Conservation (phyloP, 2,113 vertebrate genomes). For the Syngnathoides biaculeatus region DNA sequence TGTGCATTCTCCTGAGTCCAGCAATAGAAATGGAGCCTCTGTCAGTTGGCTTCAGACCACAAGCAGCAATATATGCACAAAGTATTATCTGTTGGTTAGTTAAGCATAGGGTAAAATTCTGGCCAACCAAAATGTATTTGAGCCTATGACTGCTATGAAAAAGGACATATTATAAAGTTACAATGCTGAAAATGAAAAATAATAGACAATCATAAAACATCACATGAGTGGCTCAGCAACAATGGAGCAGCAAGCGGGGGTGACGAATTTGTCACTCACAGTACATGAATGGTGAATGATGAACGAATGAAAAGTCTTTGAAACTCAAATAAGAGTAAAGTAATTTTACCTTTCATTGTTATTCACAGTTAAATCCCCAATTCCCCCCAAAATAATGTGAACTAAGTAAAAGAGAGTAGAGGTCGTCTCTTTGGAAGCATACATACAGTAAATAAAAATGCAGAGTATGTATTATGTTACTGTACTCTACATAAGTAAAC, state of each 20-base stretch:
- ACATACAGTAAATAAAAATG: neutral
- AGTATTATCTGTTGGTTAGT: neutral
- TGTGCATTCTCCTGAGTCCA: neutral
- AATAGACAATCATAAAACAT: constrained; percentile 31
- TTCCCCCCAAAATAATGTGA: neutral
- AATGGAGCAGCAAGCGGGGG: constrained; percentile 10
- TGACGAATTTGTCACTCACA: constrained; percentile 22
- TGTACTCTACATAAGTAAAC: neutral
- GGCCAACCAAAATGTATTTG: neutral
- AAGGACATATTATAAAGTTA: constrained; percentile 15
- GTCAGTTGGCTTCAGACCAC: neutral
- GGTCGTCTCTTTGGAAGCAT: constrained; percentile 2
- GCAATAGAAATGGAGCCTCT: neutral
- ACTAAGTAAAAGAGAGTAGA: constrained; percentile 28
- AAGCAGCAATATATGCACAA: neutral
- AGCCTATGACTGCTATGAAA: neutral
- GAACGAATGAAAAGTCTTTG: constrained; percentile 12
- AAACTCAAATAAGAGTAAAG: neutral
- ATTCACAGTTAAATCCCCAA: neutral
- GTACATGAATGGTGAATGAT: constrained; percentile 8
- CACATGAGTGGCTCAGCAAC: constrained; percentile 20
- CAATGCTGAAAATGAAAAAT: constrained; percentile 24
- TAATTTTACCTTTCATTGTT: neutral
- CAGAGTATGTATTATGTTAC: neutral
- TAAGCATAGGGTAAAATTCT: neutral